Percentiles rank a stretch among this genome's conserved stretches.
These are phyloP conservation scores for Leptinotarsa juncta DNA, from an alignment of 2,888 invertebrate genomes.

Conservation along the genomic window DNA sequence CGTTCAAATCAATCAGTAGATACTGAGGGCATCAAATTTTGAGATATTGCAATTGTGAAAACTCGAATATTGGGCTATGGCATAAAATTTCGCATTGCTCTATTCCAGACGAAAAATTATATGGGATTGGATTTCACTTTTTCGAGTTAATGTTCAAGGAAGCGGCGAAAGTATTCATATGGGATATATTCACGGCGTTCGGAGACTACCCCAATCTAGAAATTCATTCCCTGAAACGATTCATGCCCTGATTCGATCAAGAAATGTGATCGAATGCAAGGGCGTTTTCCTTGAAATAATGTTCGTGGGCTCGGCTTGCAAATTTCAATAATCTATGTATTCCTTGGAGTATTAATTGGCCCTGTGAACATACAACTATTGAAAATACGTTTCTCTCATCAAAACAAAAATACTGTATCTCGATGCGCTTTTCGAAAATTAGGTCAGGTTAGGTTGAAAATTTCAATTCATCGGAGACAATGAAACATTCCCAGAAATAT, in stretches of 20 bases:
- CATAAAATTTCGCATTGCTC: slow-evolving; percentile 29
- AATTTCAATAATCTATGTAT: neutral
- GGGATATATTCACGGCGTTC: slow-evolving; percentile 38
- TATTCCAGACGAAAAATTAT: slow-evolving; percentile 33
- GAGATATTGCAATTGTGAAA: neutral
- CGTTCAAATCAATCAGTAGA: too few relatives aligned
- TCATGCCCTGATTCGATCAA: slow-evolving; percentile 41
- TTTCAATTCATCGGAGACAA: too few relatives aligned
- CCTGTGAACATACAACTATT: too few relatives aligned
- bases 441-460: too few relatives aligned
- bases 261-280: slow-evolving; percentile 38
- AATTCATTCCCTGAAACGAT: slow-evolving; percentile 46
- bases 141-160: slow-evolving; percentile 34
- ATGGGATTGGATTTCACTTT: slow-evolving; percentile 40
- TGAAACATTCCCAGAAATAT: too few relatives aligned
- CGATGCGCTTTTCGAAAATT: too few relatives aligned
- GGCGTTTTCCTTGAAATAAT: neutral
- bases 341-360: neutral
- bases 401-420: too few relatives aligned
- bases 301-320: neutral
- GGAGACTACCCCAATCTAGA: slow-evolving; percentile 23
- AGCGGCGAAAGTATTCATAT: slow-evolving; percentile 32
- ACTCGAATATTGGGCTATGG: neutral
- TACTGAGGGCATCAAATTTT: neutral
- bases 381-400: too few relatives aligned